phyloP scores from a whole-genome alignment of 2,113 vertebrate genomes.

The Gasterosteus aculeatus region DNA sequence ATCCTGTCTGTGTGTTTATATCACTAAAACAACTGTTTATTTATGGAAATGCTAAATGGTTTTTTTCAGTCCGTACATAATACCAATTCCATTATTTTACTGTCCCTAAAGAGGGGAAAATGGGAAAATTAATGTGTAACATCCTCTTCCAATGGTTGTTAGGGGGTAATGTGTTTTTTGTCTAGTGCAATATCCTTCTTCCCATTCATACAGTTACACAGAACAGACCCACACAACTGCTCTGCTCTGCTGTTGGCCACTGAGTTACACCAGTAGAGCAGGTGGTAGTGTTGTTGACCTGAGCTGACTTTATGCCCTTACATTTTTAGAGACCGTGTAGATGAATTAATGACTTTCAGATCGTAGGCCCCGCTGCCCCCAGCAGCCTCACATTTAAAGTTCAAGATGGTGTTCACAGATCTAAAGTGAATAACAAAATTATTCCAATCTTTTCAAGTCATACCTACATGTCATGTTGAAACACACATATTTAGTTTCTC shows the following conservation, averaged over 20 bases:
- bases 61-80: constrained; percentile 37
- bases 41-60: constrained; percentile 8
- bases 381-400: not conserved
- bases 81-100: constrained; percentile 25
- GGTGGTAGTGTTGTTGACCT: constrained; percentile 14
- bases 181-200: constrained; percentile 5
- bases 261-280: constrained; percentile 10
- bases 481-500: not conserved
- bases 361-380: not conserved
- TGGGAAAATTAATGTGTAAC: constrained; percentile 28
- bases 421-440: not conserved
- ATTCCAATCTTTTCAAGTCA: not conserved
- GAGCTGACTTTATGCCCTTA: not conserved
- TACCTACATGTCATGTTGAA: not conserved
- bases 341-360: constrained; percentile 28
- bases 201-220: not conserved
- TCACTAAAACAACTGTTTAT: constrained; percentile 24
- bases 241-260: constrained; percentile 3
- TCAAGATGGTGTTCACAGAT: not conserved
- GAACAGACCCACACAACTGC: not conserved
- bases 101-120: constrained; percentile 27
- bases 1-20: not conserved
- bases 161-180: not conserved
- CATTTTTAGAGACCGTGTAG: constrained; percentile 3
- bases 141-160: constrained; percentile 11